Conservation (phyloP, 2,888 invertebrate species). For the Cephus nigrinus region DNA sequence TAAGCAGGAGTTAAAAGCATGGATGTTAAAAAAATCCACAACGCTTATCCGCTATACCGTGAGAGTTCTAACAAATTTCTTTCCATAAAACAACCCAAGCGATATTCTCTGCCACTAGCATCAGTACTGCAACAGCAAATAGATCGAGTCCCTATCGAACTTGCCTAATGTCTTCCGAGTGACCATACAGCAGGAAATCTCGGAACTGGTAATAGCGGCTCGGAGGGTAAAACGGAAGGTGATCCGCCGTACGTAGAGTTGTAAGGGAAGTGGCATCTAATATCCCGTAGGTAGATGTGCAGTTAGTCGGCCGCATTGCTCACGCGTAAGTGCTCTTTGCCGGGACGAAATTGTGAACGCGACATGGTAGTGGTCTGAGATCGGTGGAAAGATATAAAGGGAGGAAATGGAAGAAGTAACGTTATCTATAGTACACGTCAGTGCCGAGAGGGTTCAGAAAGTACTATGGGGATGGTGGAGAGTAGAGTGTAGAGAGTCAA, state of each 20-base stretch:
- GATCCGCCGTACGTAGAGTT: not conserved
- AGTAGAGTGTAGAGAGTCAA: not conserved
- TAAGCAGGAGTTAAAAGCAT: not conserved
- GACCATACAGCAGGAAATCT: not conserved
- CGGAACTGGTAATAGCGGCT: not conserved
- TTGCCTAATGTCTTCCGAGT: not conserved
- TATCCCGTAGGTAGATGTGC: slow-evolving; percentile 6
- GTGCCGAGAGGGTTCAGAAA: not conserved
- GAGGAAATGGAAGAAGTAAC: not conserved
- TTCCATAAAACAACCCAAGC: not conserved
- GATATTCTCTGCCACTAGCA: not conserved
- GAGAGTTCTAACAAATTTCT: not conserved
- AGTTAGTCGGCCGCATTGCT: slow-evolving; percentile 23
- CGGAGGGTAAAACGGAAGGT: not conserved
- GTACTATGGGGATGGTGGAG: not conserved
- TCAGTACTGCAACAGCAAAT: not conserved
- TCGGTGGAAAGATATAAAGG: not conserved
- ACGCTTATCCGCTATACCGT: not conserved
- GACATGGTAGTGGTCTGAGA: not conserved
- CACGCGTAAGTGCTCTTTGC: slow-evolving; percentile 23
- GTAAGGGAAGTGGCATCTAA: not conserved
- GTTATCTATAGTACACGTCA: not conserved
- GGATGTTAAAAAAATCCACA: not conserved
- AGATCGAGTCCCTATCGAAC: not conserved
- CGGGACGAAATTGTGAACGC: slow-evolving; percentile 18